Base-by-base conservation (phyloP, 2,888 invertebrate genomes). In the Lordiphosa fenestrarum region DNA sequence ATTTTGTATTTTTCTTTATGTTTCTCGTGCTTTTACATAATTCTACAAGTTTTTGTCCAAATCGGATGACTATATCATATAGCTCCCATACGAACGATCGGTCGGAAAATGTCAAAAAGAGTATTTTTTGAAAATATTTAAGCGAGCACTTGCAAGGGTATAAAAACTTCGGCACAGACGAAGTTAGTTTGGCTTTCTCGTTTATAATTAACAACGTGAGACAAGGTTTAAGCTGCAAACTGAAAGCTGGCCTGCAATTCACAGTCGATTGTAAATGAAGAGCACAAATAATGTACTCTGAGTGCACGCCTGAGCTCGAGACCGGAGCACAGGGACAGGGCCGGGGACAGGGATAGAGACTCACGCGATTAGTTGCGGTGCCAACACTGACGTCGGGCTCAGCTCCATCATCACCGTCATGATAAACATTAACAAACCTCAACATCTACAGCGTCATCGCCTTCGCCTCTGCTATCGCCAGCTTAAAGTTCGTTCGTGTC, bases 361-460 rank as follows among this genome's bases (percentile, higher is more conserved):
- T 82, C 74, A 71, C 60, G 83, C 80, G 83, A 75, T 75, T 75
- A 82, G 83, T 82, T 71, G 83, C 75, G 74, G 83, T 75, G 80
- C 74, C 80, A 71, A 67, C 54, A 69, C 51, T 59, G 67, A 62
- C 61, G 71, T 67, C 68, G 61, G 49, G 63, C 51, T 58, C 59
- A 54, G 68, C 81, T 69, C 66, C 81, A 66, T 72, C 73, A 74
- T 70, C 78, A 35, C 53, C 64, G 66, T 69, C 84, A 57, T 84
- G 69, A 74, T 84, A 78, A 71, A 66, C 66, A 73, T 84, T 86
- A 81, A 71, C 73, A 71, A 71, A 75, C 75, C 74, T 62, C 54
- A 62, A 69, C 68, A 84, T 69, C 73, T 65, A 78, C 72, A 84
- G 69, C 73, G 67, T 76, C 81, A 76, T 84, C 84, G 73, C 63